Evolutionary conservation across 1,140 invertebrate species (phyloP).

Genomic region (Anthonomus grandis): DNA sequence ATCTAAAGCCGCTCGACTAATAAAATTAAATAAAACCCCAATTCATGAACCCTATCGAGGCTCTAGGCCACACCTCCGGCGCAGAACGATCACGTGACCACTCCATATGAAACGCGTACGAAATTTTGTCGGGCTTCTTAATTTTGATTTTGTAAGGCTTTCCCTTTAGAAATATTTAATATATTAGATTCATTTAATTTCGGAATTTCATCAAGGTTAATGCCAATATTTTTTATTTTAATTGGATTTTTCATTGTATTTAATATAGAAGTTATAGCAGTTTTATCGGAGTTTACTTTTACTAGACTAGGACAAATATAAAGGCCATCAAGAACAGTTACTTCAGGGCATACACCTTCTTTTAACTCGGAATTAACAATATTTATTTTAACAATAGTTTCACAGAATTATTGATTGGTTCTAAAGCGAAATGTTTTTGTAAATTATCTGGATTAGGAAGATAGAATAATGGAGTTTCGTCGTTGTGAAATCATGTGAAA

Average conservation of each 20-base stretch:
- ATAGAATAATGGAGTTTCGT: neutral
- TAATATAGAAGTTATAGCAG: neutral
- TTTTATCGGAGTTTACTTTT: neutral
- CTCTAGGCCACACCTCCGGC: too few relatives aligned
- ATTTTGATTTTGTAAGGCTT: neutral
- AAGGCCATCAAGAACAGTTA: neutral
- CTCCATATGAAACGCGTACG: neutral
- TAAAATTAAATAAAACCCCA: too few relatives aligned
- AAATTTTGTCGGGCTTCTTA: neutral
- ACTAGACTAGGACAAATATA: conserved; percentile 2
- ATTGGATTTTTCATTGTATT: conserved; percentile 3
- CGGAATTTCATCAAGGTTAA: neutral
- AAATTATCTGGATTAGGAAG: neutral
- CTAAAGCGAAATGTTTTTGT: neutral
- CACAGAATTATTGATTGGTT: neutral
- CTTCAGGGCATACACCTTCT: neutral
- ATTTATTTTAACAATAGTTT: conserved; percentile 4
- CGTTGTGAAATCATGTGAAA: neutral
- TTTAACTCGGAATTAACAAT: neutral
- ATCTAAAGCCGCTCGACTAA: too few relatives aligned
- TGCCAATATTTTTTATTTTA: neutral
- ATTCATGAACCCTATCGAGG: too few relatives aligned
- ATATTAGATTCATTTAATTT: neutral
- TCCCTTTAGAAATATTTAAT: neutral
- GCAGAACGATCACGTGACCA: too few relatives aligned